These are phyloP conservation scores for Calliphora vomitoria DNA, from an alignment of 2,888 invertebrate species.

Conservation along the genomic window DNA sequence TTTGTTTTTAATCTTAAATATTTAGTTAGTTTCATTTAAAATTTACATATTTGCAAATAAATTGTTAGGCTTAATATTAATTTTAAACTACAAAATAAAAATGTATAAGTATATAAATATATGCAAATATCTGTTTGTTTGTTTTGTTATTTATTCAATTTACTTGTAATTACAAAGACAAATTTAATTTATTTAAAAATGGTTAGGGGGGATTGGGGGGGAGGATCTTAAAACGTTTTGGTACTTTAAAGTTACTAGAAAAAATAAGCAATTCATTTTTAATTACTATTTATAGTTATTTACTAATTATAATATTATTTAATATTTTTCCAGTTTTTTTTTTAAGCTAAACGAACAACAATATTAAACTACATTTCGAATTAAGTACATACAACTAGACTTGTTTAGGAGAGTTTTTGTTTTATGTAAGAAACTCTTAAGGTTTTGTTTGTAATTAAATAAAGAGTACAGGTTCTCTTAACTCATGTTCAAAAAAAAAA, in stretches of 20 bases:
- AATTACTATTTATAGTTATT: slow-evolving; percentile 43
- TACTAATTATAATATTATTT: slow-evolving; percentile 30
- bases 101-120: slow-evolving; percentile 39
- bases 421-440: slow-evolving; percentile 8
- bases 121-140: slow-evolving; percentile 7
- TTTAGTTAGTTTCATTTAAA: slow-evolving; percentile 47
- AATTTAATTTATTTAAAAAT: slow-evolving; percentile 48
- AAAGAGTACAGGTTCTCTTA: not conserved
- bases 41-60: slow-evolving; percentile 71
- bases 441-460: slow-evolving; percentile 14
- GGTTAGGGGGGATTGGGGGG: not conserved
- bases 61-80: slow-evolving; percentile 55
- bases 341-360: slow-evolving; percentile 71
- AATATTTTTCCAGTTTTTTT: not conserved
- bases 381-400: slow-evolving; percentile 56
- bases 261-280: slow-evolving; percentile 59
- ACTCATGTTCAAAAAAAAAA: slow-evolving; percentile 6
- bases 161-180: slow-evolving; percentile 53
- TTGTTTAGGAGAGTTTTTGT: slow-evolving; percentile 8
- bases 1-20: slow-evolving; percentile 43
- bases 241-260: slow-evolving; percentile 57
- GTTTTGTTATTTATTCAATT: slow-evolving; percentile 4
- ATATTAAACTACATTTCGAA: slow-evolving; percentile 61
- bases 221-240: slow-evolving; percentile 51
- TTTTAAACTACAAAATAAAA: slow-evolving; percentile 40